Evolutionary conservation across 2,797 vertebrate genomes (phyloP), one percentile per base, ranked within the genome.

Genomic region (Anguilla megastoma): DNA sequence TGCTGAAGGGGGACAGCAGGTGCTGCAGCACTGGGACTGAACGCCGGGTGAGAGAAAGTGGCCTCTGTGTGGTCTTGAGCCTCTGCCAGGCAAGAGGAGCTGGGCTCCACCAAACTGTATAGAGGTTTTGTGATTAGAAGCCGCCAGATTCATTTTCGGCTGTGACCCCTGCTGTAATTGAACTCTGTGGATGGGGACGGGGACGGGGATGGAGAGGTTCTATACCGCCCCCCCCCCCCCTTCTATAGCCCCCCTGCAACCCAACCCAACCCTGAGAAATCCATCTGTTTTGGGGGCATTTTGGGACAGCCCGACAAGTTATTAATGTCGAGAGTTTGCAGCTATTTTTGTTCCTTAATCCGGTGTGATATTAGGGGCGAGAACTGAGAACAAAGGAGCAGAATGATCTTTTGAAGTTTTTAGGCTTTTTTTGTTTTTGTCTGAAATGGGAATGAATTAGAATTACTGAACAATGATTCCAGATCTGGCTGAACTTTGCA

Each of bases 61-160:
- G 94, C 92, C 94, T 89, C 92, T 96, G 95, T 96, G 95, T 93
- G 93, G 94, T 95, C 93, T 94, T 92, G 92, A 95, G 92, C 92
- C 90, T 92, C 92, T 93, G 93, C 94, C 93, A 89, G 58, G 52
- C 90, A 84, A 89, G 90, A 91, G 93, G 90, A 92, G 93, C 90
- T 86, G 91, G 89, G 91, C 93, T 93, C 91, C 91, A 92, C 92
- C 90, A 93, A 8, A 88, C 92, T 94, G 91, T 89, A 89, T 92
- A 92, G 92, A 88, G 90, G 92, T 93, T 94, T 92, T 95, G 92
- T 94, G 94, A 96, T 95, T 92, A 92, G 93, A 91, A 92, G 92
- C 90, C 88, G 92, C 92, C 92, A 90, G 92, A 93, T 94, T 94
- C 93, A 94, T 96, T 94, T 45, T 93, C 93, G 90, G 92, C 90